These are phyloP conservation scores for Lepidiolamprologus cunningtoni DNA, from an alignment of 2,113 vertebrate species.

Conservation along the genomic window DNA sequence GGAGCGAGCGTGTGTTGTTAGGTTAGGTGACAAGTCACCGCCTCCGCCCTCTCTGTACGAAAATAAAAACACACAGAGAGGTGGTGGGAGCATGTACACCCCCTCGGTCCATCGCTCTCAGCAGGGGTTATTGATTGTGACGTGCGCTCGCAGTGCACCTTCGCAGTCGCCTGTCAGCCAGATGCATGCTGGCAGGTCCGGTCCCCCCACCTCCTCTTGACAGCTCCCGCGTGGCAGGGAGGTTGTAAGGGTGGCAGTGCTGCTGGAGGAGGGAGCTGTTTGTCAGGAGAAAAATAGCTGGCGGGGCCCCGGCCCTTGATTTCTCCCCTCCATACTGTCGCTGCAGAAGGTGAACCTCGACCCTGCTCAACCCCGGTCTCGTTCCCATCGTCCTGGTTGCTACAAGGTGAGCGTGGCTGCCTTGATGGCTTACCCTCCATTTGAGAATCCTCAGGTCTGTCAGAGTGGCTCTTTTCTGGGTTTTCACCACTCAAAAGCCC, in stretches of 20 bases:
- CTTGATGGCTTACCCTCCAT: conserved; percentile 24
- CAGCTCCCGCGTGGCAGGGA: conserved; percentile 37
- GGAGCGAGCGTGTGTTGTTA: conserved; percentile 28
- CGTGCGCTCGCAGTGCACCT: conserved; percentile 76
- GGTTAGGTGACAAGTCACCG: conserved; percentile 43
- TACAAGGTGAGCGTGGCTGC: conserved; percentile 57
- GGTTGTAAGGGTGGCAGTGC: conserved; percentile 9
- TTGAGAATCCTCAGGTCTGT: conserved; percentile 56
- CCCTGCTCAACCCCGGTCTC: neutral
- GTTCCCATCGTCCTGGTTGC: conserved; percentile 17
- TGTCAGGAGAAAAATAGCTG: conserved; percentile 34
- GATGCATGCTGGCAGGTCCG: conserved; percentile 76
- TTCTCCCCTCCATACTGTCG: neutral
- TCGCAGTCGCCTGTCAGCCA: conserved; percentile 73
- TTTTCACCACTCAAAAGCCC: neutral
- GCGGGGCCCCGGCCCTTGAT: neutral
- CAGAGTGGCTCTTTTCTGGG: conserved; percentile 27
- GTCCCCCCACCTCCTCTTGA: conserved; percentile 42
- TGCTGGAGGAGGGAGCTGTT: neutral
- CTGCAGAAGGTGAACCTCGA: conserved; percentile 30
- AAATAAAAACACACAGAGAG: conserved; percentile 38
- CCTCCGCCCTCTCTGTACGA: neutral
- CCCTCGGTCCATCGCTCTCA: conserved; percentile 66
- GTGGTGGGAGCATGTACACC: neutral
- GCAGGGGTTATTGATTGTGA: conserved; percentile 66